phyloP scores from a whole-genome alignment of 2,797 vertebrate species.

The Microctenopoma lineatum region DNA sequence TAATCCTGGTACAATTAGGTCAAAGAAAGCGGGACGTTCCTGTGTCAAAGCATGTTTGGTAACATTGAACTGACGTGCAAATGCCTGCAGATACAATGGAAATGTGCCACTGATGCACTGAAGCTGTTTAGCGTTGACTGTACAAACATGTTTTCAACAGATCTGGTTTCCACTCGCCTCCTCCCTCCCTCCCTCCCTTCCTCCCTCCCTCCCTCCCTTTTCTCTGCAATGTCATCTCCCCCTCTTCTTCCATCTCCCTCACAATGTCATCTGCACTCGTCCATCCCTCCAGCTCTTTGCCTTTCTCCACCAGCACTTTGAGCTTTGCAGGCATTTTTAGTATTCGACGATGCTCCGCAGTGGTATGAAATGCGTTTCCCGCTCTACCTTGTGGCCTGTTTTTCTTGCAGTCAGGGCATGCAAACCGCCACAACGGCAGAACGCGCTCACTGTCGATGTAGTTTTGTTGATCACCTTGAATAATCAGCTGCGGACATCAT shows the following conservation, averaged over 20 bases:
- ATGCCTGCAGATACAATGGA: slow-evolving; percentile 27
- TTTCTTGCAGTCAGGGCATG: slow-evolving; percentile 32
- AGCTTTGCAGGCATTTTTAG: slow-evolving; percentile 76
- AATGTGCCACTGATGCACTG: slow-evolving; percentile 24
- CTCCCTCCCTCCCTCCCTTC: slow-evolving; percentile 39
- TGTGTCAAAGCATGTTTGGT: slow-evolving; percentile 39
- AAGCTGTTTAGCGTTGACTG: slow-evolving; percentile 39
- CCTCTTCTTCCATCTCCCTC: slow-evolving; percentile 66
- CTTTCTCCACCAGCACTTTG: slow-evolving; percentile 65
- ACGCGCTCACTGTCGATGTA: slow-evolving; percentile 28
- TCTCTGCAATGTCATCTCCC: slow-evolving; percentile 72
- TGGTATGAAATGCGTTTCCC: slow-evolving; percentile 70
- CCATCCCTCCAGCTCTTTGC: slow-evolving; percentile 70
- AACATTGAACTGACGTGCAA: slow-evolving; percentile 25
- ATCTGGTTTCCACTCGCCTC: slow-evolving; percentile 55
- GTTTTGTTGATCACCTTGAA: slow-evolving; percentile 50
- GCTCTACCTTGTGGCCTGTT: slow-evolving; percentile 40
- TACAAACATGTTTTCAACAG: slow-evolving; percentile 68
- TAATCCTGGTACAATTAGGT: slow-evolving; percentile 57
- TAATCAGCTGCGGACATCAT: slow-evolving; percentile 50
- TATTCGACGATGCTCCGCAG: slow-evolving; percentile 73
- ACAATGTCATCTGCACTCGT: slow-evolving; percentile 75
- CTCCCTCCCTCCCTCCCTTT: slow-evolving; percentile 57
- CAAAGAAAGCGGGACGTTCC: slow-evolving; percentile 37
- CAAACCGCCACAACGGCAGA: slow-evolving; percentile 40